Conservation (phyloP, 2,888 invertebrate species). For the Willowsia nigromaculata region DNA sequence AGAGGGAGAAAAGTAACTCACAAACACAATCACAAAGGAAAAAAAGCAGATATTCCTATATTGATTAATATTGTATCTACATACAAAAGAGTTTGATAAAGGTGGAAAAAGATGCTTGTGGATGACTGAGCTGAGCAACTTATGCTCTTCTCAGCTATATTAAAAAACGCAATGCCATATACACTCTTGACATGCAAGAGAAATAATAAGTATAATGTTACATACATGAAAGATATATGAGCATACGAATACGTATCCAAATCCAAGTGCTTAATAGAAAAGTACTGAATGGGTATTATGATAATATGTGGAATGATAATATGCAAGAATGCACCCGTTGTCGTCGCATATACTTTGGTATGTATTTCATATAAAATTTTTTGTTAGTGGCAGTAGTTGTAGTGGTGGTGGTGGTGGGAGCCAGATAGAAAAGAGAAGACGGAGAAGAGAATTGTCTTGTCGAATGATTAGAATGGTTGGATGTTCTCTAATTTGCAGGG, state of each 20-base stretch:
- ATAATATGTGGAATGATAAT: slow-evolving; percentile 34
- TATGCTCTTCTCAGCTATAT: not conserved
- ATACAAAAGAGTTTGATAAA: slow-evolving; percentile 32
- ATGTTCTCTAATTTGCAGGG: slow-evolving; percentile 79
- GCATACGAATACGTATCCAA: not conserved
- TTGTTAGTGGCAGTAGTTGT: slow-evolving; percentile 21
- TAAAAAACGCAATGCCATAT: not conserved
- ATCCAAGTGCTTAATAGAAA: not conserved
- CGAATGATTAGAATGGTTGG: slow-evolving; percentile 78
- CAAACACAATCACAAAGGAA: not conserved
- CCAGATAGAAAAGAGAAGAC: slow-evolving; percentile 46
- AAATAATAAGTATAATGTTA: too few species aligned
- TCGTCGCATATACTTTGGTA: not conserved
- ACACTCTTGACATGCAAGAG: not conserved
- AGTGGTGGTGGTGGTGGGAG: slow-evolving; percentile 48
- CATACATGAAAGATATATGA: not conserved
- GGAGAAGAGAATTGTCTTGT: slow-evolving; percentile 76
- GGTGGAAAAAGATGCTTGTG: slow-evolving; percentile 13
- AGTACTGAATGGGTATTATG: not conserved
- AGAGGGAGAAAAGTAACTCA: not conserved
- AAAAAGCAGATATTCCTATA: not conserved
- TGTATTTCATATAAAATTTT: slow-evolving; percentile 44
- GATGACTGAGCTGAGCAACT: not conserved
- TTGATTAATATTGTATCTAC: slow-evolving; percentile 11
- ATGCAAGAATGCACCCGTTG: slow-evolving; percentile 62